These are phyloP conservation scores for Euphonia xanthogaster DNA, from an alignment of 2,797 vertebrate genomes.

Conservation along the genomic window DNA sequence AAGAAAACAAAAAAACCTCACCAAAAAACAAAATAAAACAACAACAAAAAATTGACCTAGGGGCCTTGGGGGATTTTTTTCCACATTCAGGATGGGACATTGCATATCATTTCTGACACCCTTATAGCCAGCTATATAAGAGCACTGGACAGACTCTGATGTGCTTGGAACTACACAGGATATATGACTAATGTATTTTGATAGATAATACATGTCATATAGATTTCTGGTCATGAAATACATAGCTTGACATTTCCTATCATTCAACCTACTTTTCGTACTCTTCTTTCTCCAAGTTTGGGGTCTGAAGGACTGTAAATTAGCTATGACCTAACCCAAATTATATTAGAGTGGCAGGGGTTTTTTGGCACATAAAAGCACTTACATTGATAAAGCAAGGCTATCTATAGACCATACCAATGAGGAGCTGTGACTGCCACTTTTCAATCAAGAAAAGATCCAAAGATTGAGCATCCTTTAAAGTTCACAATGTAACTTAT, in stretches of 20 bases:
- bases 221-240: not conserved
- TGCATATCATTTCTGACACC: not conserved
- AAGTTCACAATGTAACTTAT: not conserved
- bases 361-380: not conserved
- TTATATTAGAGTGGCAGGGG: accelerated
- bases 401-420: not conserved
- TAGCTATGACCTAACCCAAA: not conserved
- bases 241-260: not conserved
- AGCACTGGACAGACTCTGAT: not conserved
- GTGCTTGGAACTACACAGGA: not conserved
- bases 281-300: not conserved
- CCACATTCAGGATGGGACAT: not conserved
- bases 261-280: not conserved
- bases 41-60: not conserved
- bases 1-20: too few relatives aligned
- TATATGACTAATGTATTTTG: not conserved
- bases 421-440: not conserved
- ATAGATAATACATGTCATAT: not conserved
- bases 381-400: not conserved
- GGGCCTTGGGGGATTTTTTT: not conserved
- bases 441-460: not conserved
- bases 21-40: not conserved
- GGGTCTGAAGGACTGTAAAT: not conserved
- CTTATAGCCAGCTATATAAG: not conserved
- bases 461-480: not conserved